A percentile compares a stretch with the other conserved stretches of the same genome.
phyloP scores from a whole-genome alignment of 2,797 vertebrate species.

The Anolis apletophallus region DNA sequence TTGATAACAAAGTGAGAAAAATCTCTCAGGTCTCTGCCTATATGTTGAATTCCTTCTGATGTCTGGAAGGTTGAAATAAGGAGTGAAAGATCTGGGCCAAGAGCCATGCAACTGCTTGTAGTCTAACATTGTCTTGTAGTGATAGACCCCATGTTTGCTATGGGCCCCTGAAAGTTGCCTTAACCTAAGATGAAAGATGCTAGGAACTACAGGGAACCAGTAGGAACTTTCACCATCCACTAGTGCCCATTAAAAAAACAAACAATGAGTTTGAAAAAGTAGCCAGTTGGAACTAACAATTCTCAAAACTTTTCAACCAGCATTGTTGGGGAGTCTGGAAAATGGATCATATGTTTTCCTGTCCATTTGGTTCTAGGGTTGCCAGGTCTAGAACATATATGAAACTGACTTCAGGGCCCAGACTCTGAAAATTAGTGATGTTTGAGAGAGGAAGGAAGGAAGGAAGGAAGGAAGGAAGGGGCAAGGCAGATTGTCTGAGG shows the following conservation, averaged over 20 bases:
- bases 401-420: too few relatives aligned
- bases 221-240: background rate
- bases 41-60: background rate
- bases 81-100: background rate
- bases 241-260: background rate
- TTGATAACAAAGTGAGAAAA: slow-evolving; percentile 3
- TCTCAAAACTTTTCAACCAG: background rate
- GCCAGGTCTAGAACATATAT: too few relatives aligned
- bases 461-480: too few relatives aligned
- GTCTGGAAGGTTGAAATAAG: background rate
- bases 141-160: background rate
- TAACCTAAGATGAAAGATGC: background rate
- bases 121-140: background rate
- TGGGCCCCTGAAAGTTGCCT: background rate
- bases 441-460: too few relatives aligned
- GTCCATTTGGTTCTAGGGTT: too few relatives aligned
- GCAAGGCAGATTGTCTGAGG: too few relatives aligned
- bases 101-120: background rate
- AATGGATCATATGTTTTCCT: background rate
- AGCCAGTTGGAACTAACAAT: too few relatives aligned
- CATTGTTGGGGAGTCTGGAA: background rate
- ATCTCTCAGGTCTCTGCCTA: background rate
- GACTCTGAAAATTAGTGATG: too few relatives aligned
- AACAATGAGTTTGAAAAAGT: too few relatives aligned
- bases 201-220: background rate